Conservation (phyloP, 2,888 invertebrate species). For the Aricia artaxerxes region DNA sequence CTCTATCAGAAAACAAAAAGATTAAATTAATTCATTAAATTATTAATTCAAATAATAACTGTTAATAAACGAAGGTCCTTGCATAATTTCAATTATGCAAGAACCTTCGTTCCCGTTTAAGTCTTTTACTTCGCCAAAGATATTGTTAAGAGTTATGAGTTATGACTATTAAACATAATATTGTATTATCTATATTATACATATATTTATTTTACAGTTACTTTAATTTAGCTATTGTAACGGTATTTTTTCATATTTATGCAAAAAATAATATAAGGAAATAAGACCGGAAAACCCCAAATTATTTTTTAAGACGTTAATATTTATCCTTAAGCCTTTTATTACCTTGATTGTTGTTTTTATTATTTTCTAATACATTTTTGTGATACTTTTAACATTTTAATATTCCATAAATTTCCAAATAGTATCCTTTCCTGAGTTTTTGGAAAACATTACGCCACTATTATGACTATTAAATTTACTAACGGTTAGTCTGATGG, state of each 20-base stretch:
- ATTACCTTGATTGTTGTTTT: too few species aligned
- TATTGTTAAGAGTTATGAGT: neutral
- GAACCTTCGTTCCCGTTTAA: constrained; percentile 6
- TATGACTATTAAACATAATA: neutral
- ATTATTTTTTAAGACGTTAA: neutral
- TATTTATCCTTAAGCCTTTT: neutral
- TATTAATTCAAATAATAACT: neutral
- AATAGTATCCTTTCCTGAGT: too few species aligned
- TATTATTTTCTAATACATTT: too few species aligned
- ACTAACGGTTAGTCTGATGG: too few species aligned
- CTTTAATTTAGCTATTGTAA: neutral
- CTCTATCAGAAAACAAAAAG: too few species aligned
- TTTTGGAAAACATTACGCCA: too few species aligned
- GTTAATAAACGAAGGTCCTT: too few species aligned
- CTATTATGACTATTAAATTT: too few species aligned
- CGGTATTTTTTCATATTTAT: neutral
- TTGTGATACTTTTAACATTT: too few species aligned
- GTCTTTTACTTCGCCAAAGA: neutral
- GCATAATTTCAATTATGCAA: neutral
- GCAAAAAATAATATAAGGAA: neutral
- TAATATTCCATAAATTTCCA: too few species aligned
- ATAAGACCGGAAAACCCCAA: neutral
- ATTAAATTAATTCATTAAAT: neutral
- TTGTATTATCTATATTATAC: neutral
- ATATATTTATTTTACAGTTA: neutral